These are phyloP conservation scores for Coracias cyanogaster DNA, from an alignment of 2,797 vertebrate species.

Conservation along the genomic window DNA sequence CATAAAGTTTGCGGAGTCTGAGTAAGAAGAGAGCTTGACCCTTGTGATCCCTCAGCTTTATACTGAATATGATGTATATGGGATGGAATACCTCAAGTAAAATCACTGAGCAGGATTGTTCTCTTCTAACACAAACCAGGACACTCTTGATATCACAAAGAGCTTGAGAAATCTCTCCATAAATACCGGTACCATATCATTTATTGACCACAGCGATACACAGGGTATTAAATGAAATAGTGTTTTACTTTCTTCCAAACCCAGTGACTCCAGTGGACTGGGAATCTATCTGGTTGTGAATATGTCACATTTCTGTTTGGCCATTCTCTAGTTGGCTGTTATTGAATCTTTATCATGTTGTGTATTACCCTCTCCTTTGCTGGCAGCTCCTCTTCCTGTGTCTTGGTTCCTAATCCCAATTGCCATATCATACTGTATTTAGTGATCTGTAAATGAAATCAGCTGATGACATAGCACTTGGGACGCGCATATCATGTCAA, in stretches of 20 bases:
- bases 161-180: not conserved
- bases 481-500: fast-evolving
- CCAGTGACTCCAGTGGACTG: not conserved
- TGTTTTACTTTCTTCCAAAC: not conserved
- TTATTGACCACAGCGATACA: not conserved
- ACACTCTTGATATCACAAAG: not conserved
- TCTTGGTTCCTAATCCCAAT: not conserved
- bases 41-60: too few relatives aligned
- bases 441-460: not conserved
- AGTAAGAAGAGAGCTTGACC: too few relatives aligned
- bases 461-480: not conserved
- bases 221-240: not conserved
- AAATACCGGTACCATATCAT: not conserved
- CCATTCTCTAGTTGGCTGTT: not conserved
- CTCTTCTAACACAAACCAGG: too few relatives aligned
- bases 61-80: too few relatives aligned
- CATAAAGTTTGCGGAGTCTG: too few relatives aligned
- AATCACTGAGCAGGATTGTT: too few relatives aligned
- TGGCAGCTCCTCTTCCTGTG: not conserved
- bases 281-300: not conserved
- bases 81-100: too few relatives aligned
- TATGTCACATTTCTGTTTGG: not conserved
- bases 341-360: not conserved
- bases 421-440: not conserved
- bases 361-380: not conserved